Conservation (phyloP, 2,113 vertebrate species). For the Pristiophorus japonicus region DNA sequence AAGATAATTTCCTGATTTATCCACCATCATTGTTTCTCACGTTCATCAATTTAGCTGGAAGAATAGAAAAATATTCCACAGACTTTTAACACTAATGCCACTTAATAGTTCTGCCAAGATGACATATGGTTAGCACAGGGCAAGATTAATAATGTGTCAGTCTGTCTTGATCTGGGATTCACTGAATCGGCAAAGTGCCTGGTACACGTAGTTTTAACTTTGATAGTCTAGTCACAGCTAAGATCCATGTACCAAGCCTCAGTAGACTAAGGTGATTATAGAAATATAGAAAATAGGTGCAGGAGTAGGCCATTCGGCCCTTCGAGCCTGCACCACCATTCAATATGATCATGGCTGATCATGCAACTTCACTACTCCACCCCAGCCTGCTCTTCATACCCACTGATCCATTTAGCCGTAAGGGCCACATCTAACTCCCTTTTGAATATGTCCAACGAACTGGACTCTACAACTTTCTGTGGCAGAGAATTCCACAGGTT, state of each 20-base stretch:
- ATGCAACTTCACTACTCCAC: too few relatives aligned
- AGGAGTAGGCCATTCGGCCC: too few relatives aligned
- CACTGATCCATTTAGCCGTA: too few relatives aligned
- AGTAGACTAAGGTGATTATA: neutral
- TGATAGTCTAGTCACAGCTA: neutral
- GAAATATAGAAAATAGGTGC: too few relatives aligned
- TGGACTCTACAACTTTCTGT: too few relatives aligned
- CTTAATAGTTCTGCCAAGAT: neutral
- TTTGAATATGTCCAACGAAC: too few relatives aligned
- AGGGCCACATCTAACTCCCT: too few relatives aligned
- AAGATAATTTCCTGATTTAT: slow-evolving; percentile 27
- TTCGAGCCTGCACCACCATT: too few relatives aligned
- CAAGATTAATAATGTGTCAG: neutral
- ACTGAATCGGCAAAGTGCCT: neutral
- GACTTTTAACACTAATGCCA: neutral
- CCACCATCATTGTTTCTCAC: neutral
- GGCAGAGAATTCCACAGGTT: too few relatives aligned
- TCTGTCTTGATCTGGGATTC: neutral
- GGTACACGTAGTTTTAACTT: neutral
- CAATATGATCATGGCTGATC: too few relatives aligned
- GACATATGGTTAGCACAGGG: neutral
- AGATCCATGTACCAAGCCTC: neutral
- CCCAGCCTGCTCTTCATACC: too few relatives aligned
- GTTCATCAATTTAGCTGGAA: neutral
- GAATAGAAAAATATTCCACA: neutral